These are phyloP conservation scores for Chamaetylas fuelleborni DNA, from an alignment of 2,113 vertebrate species.

Conservation along the genomic window DNA sequence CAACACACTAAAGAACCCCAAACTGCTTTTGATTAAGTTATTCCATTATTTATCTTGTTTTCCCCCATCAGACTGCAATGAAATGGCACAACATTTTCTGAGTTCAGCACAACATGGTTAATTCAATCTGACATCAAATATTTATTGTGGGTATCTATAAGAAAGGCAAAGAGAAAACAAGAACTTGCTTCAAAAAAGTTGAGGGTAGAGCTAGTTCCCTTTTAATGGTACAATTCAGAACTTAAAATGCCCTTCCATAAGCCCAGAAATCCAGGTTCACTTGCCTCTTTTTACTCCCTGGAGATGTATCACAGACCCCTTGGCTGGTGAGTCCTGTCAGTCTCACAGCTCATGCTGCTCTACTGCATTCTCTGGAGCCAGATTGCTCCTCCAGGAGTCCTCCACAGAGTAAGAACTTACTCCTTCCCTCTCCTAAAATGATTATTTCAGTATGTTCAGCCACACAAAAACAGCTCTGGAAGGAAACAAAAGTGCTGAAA, in stretches of 20 bases:
- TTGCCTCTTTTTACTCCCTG: background rate
- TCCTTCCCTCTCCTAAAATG: background rate
- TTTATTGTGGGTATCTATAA: conserved; percentile 1
- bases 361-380: background rate
- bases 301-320: background rate
- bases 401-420: background rate
- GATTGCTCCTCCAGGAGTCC: background rate
- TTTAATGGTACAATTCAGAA: background rate
- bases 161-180: conserved; percentile 6
- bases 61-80: background rate
- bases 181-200: background rate
- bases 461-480: background rate
- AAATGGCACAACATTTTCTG: conserved; percentile 15
- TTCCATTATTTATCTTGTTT: conserved; percentile 50
- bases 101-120: conserved; percentile 6
- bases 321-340: background rate
- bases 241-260: background rate
- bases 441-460: background rate
- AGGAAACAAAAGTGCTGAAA: background rate
- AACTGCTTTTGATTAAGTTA: conserved; percentile 36
- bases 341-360: background rate
- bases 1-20: background rate
- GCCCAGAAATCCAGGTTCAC: background rate
- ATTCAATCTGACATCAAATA: conserved; percentile 47
- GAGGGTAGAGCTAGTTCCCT: background rate